Evolutionary conservation across 2,888 invertebrate genomes (phyloP).

Genomic region (Tortricodes alternella): DNA sequence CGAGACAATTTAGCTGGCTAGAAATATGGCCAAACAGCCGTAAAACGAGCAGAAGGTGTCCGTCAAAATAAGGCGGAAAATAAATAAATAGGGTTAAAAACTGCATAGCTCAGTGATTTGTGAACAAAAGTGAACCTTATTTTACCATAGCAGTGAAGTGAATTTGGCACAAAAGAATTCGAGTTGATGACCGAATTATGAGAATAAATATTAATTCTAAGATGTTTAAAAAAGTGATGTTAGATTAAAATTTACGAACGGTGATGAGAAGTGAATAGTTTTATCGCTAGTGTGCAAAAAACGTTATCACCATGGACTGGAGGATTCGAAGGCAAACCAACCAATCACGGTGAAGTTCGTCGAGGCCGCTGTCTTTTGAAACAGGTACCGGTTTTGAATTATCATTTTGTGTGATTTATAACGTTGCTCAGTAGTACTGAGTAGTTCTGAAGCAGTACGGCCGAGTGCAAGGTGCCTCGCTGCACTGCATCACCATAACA

Average conservation of each 20-base stretch:
- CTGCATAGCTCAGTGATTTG: constrained; percentile 50
- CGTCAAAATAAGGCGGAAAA: constrained; percentile 77
- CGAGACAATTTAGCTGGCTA: constrained; percentile 33
- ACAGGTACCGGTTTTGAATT: constrained; percentile 81
- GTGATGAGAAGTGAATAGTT: constrained; percentile 51
- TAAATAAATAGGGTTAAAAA: constrained; percentile 77
- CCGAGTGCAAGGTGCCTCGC: constrained; percentile 52
- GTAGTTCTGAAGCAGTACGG: too few relatives aligned
- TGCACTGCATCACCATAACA: constrained; percentile 42
- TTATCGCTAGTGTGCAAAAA: constrained; percentile 40
- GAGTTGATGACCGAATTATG: constrained; percentile 55
- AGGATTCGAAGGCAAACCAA: constrained; percentile 62
- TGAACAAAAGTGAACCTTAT: constrained; percentile 63
- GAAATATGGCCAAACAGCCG: constrained; percentile 40
- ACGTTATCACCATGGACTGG: constrained; percentile 66
- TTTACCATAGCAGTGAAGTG: constrained; percentile 47
- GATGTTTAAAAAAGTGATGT: constrained; percentile 38
- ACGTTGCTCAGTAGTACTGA: constrained; percentile 47
- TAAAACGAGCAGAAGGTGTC: constrained; percentile 50
- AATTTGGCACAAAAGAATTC: constrained; percentile 45
- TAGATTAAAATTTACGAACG: constrained; percentile 43
- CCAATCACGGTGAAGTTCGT: constrained; percentile 67
- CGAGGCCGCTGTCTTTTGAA: constrained; percentile 75
- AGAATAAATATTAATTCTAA: constrained; percentile 54
- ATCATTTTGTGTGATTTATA: constrained; percentile 80